Evolutionary conservation across 2,888 invertebrate species (phyloP).

Genomic region (Amiota mariae): DNA sequence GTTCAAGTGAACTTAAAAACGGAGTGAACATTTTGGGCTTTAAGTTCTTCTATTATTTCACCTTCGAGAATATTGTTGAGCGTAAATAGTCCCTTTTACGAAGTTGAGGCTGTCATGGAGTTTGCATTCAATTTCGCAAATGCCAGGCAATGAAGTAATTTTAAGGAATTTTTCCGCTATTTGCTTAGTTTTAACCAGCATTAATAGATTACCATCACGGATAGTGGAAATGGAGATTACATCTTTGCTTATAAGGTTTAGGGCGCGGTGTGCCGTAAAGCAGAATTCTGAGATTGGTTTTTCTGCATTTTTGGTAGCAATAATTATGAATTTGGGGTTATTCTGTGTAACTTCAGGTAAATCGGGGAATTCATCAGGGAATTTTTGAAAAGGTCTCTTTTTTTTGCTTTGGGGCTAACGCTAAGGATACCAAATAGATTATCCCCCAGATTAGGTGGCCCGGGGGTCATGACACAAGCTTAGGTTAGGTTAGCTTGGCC

Average conservation of each 20-base stretch:
- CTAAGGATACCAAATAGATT: background rate
- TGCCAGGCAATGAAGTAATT: background rate
- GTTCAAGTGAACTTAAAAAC: too few relatives aligned
- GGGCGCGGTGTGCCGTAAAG: background rate
- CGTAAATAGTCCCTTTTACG: background rate
- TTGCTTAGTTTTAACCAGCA: background rate
- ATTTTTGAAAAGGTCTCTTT: background rate
- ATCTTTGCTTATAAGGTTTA: background rate
- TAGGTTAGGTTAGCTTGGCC: too few relatives aligned
- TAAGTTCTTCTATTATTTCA: too few relatives aligned
- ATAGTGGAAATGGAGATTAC: background rate
- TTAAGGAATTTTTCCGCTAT: background rate
- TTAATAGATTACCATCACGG: background rate
- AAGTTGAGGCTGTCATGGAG: too few relatives aligned
- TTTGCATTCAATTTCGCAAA: slow-evolving; percentile 3
- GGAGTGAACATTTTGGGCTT: too few relatives aligned
- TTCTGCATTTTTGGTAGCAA: background rate
- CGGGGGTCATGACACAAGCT: too few relatives aligned
- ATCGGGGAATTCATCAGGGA: background rate
- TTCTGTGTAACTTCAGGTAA: background rate
- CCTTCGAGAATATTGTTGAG: too few relatives aligned
- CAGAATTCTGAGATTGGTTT: background rate
- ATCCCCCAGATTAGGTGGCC: background rate
- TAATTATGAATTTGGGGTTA: background rate
- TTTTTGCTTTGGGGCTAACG: background rate